Conservation (phyloP, 2,113 vertebrate genomes). For the Pantherophis guttatus region DNA sequence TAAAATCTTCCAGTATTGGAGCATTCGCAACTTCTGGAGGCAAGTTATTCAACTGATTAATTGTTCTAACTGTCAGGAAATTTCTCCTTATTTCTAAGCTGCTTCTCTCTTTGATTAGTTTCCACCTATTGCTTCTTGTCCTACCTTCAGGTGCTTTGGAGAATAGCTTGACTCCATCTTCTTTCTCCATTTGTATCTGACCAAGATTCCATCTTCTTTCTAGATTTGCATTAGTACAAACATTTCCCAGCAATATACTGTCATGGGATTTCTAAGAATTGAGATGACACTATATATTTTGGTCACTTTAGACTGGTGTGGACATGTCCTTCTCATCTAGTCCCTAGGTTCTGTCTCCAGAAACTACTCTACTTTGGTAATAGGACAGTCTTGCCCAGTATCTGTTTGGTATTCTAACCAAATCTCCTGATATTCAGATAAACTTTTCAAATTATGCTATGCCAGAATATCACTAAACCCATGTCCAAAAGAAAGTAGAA, state of each 20-base stretch:
- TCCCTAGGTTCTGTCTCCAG: background rate
- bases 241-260: background rate
- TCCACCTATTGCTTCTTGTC: too few relatives aligned
- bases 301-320: background rate
- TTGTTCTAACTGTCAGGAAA: too few relatives aligned
- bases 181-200: background rate
- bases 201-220: background rate
- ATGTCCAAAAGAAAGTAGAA: background rate
- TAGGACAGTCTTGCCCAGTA: background rate
- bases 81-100: too few relatives aligned
- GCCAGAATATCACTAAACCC: background rate
- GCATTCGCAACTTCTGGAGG: too few relatives aligned
- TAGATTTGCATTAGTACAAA: background rate
- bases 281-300: background rate
- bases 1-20: too few relatives aligned
- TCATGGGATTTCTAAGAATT: background rate
- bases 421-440: background rate
- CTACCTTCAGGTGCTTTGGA: too few relatives aligned
- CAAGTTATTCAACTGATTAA: too few relatives aligned
- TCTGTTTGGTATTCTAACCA: background rate
- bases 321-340: background rate
- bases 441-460: background rate
- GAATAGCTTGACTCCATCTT: background rate
- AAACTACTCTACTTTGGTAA: background rate
- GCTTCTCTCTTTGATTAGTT: too few relatives aligned